These are phyloP conservation scores for Jacana jacana DNA, from an alignment of 2,113 vertebrate species.

Conservation along the genomic window DNA sequence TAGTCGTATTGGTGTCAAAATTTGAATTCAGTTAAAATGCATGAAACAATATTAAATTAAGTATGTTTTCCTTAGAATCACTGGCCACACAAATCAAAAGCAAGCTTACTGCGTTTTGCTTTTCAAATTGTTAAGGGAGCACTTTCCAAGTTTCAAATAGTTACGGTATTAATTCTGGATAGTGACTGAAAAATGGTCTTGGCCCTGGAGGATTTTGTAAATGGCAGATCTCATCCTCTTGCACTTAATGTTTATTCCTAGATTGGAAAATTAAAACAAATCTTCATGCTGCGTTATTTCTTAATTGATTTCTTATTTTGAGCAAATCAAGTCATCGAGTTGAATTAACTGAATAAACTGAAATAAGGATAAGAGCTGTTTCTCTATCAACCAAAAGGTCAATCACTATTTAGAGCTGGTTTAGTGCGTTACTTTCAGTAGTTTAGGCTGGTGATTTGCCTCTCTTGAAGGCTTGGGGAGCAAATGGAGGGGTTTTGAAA, in stretches of 20 bases:
- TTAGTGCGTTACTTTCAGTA: background rate
- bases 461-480: background rate
- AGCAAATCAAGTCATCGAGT: background rate
- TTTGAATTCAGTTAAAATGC: background rate
- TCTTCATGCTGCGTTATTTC: background rate
- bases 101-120: background rate
- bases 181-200: background rate
- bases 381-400: background rate
- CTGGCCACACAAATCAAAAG: background rate
- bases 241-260: background rate
- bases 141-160: background rate
- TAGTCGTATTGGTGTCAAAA: background rate
- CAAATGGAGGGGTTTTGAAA: background rate
- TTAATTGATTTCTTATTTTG: conserved; percentile 35
- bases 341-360: background rate
- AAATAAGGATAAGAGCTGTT: background rate
- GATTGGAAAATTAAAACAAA: background rate
- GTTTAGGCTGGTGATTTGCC: background rate
- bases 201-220: background rate
- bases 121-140: background rate
- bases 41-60: background rate
- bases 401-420: background rate
- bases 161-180: background rate
- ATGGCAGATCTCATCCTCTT: background rate
- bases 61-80: background rate